phyloP scores from a whole-genome alignment of 1,140 invertebrate species.

The Batillaria attramentaria region DNA sequence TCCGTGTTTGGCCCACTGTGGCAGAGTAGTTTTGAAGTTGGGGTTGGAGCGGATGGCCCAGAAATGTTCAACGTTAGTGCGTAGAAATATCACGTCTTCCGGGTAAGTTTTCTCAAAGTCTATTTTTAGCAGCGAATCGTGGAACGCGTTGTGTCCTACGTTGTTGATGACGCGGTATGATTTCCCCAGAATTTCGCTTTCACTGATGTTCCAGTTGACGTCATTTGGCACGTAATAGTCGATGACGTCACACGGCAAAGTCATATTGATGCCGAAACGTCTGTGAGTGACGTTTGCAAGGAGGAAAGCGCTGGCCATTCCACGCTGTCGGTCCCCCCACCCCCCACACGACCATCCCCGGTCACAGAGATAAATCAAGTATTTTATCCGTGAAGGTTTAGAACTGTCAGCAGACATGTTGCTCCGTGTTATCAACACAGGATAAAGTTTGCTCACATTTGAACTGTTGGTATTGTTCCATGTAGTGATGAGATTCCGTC shows the following conservation, averaged over 20 bases:
- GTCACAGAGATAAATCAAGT: conserved; percentile 49
- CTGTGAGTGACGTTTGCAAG: conserved; percentile 39
- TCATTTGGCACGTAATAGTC: conserved; percentile 40
- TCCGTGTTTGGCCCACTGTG: neutral
- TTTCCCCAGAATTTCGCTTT: neutral
- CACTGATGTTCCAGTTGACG: conserved; percentile 38
- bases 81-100: conserved; percentile 17
- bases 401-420: neutral
- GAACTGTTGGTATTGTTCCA: neutral
- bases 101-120: conserved; percentile 20
- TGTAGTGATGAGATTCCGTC: too few relatives aligned
- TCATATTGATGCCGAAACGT: conserved; percentile 44
- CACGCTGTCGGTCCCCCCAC: conserved; percentile 50
- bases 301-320: conserved; percentile 41
- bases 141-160: neutral
- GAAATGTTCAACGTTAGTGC: conserved; percentile 7
- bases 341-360: conserved; percentile 43
- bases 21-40: neutral
- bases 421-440: neutral
- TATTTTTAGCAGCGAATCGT: neutral
- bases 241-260: conserved; percentile 42
- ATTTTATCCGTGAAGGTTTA: conserved; percentile 6
- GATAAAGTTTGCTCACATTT: neutral
- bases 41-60: neutral
- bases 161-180: neutral